phyloP scores from a whole-genome alignment of 2,797 vertebrate species.

The Heteromormyrus szaboi region DNA sequence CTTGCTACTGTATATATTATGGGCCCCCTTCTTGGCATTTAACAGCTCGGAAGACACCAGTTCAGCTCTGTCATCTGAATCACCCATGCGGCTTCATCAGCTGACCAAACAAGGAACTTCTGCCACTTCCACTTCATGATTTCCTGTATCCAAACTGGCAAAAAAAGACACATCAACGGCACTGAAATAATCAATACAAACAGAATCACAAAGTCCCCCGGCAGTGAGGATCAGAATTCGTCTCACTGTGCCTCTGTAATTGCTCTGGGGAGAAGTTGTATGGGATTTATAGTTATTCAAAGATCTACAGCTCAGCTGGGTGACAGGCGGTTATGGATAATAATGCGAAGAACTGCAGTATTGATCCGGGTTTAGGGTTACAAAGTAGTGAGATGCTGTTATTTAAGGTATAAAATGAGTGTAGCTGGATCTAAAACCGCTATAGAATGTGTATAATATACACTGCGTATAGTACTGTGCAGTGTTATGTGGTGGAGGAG shows the following conservation, averaged over 20 bases:
- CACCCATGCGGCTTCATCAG: background rate
- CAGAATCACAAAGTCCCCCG: background rate
- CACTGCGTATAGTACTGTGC: background rate
- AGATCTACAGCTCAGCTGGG: background rate
- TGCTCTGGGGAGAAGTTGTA: background rate
- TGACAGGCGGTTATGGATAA: slow-evolving; percentile 15
- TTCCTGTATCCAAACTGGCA: background rate
- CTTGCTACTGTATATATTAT: background rate
- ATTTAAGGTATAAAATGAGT: slow-evolving; percentile 6
- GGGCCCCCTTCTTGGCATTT: background rate
- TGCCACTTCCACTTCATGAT: background rate
- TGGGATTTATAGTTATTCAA: background rate
- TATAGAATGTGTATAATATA: background rate
- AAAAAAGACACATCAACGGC: background rate
- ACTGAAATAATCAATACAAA: background rate
- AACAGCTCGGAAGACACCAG: background rate
- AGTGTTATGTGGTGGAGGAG: background rate
- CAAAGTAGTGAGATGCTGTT: background rate
- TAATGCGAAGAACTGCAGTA: background rate
- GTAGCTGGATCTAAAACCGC: background rate
- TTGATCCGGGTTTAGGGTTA: slow-evolving; percentile 5
- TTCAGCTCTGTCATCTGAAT: background rate
- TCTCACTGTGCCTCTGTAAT: background rate
- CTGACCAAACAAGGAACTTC: background rate
- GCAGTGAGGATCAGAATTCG: background rate